phyloP scores from a whole-genome alignment of 2,113 vertebrate genomes.

The Chionis minor region DNA sequence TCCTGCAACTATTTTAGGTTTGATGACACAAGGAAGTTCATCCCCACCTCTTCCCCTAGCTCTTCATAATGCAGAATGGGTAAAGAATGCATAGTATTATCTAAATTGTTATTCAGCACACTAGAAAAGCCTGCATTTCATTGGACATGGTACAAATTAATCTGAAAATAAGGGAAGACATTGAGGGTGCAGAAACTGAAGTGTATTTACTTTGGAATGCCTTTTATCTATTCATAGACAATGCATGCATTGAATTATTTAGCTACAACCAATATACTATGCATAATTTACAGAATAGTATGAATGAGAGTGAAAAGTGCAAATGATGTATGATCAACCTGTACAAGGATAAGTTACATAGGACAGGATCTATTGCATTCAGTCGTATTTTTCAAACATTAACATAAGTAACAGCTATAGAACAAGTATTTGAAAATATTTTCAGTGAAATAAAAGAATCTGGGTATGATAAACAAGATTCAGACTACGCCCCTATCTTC shows the following conservation, averaged over 20 bases:
- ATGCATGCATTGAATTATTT: background rate
- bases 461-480: background rate
- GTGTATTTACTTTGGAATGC: background rate
- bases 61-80: background rate
- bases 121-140: background rate
- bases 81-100: background rate
- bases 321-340: background rate
- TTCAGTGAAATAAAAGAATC: background rate
- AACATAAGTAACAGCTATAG: background rate
- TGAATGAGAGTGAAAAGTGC: background rate
- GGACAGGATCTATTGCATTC: background rate
- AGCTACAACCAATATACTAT: background rate
- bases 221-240: background rate
- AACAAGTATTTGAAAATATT: background rate
- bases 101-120: background rate
- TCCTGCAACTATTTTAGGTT: background rate
- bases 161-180: background rate
- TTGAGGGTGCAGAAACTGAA: background rate
- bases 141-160: background rate
- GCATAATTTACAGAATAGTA: background rate
- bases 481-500: background rate
- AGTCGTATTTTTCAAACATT: background rate
- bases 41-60: accelerated
- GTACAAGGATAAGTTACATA: background rate
- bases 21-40: background rate